Percentiles rank a stretch among this genome's conserved stretches.
Conservation (phyloP, 2,113 vertebrate genomes). For the Dasyornis broadbenti region DNA sequence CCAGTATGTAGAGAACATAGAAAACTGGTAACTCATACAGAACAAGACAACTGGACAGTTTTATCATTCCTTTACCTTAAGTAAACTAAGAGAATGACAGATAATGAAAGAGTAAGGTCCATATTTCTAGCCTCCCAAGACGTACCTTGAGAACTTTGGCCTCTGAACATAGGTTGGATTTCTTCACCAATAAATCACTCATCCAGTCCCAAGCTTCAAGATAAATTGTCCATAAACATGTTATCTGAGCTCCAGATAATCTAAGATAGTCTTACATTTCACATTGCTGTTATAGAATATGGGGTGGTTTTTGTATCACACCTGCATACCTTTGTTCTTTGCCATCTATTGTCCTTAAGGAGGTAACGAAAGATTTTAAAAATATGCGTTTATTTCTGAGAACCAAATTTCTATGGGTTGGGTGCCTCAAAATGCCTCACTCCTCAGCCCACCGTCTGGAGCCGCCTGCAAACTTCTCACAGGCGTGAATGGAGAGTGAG, state of each 20-base stretch:
- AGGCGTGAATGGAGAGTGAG: accelerated
- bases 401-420: not conserved
- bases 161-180: not conserved
- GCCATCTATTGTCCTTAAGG: not conserved
- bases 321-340: not conserved
- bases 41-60: not conserved
- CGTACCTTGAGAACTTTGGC: not conserved
- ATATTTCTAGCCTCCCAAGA: not conserved
- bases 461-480: accelerated
- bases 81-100: not conserved
- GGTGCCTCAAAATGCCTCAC: not conserved
- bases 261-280: not conserved
- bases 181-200: not conserved
- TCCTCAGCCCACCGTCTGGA: accelerated
- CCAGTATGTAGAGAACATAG: not conserved
- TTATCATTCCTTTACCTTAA: not conserved
- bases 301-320: accelerated
- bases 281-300: not conserved
- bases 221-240: not conserved
- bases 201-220: not conserved
- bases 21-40: not conserved
- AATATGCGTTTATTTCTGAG: not conserved
- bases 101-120: not conserved
- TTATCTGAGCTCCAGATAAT: not conserved
- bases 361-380: not conserved